These are phyloP conservation scores for Sarcophaga carnaria DNA, from an alignment of 2,888 invertebrate genomes.

Conservation along the genomic window DNA sequence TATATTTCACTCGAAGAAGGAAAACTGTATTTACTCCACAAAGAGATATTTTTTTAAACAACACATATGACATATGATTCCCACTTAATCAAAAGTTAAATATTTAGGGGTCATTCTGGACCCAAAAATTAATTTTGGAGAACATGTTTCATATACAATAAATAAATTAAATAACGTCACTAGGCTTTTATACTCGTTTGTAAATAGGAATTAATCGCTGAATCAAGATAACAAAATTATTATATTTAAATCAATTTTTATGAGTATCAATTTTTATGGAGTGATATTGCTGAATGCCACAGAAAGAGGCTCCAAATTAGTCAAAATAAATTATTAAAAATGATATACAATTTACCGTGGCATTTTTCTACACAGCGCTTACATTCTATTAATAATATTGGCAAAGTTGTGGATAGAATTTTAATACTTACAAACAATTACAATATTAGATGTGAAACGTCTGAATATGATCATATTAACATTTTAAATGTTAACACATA, in stretches of 20 bases:
- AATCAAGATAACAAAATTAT: conserved; percentile 9
- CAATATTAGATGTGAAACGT: not conserved
- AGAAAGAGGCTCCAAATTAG: not conserved
- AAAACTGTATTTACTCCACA: too few relatives aligned
- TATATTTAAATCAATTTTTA: conserved; percentile 1
- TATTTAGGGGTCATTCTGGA: too few relatives aligned
- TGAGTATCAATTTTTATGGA: not conserved
- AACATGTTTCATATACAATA: not conserved
- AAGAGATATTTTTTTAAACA: too few relatives aligned
- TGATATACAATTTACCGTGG: not conserved
- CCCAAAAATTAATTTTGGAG: conserved; percentile 9
- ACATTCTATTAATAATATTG: too few relatives aligned
- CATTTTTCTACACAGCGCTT: too few relatives aligned
- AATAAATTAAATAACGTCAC: not conserved
- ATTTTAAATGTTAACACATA: not conserved
- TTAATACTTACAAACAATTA: not conserved
- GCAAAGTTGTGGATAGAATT: not conserved
- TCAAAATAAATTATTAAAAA: not conserved
- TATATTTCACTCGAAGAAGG: too few relatives aligned
- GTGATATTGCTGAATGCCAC: conserved; percentile 2
- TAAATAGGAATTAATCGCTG: conserved; percentile 8
- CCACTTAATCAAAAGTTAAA: too few relatives aligned
- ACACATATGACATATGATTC: too few relatives aligned
- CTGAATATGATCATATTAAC: not conserved
- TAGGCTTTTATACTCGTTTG: not conserved